Evolutionary conservation across 2,888 invertebrate genomes (phyloP).

Genomic region (Dexiosoma caninum): DNA sequence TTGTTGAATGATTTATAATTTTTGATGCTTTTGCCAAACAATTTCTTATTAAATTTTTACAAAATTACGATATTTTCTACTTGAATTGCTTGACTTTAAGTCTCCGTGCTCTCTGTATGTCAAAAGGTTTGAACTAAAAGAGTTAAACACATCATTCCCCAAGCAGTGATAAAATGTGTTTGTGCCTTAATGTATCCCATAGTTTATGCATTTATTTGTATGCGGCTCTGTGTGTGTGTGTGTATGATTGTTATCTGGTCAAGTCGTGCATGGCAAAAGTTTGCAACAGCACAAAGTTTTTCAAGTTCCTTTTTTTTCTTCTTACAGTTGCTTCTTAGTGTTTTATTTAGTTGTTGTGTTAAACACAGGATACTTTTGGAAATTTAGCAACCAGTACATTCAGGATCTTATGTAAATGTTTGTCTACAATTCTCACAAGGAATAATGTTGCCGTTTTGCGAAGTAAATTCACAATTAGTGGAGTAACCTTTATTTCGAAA

Average conservation of each 20-base stretch:
- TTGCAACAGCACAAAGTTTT: conserved; percentile 46
- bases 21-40: conserved; percentile 42
- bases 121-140: conserved; percentile 57
- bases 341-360: conserved; percentile 31
- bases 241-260: conserved; percentile 32
- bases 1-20: conserved; percentile 51
- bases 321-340: conserved; percentile 8
- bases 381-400: conserved; percentile 20
- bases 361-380: conserved; percentile 11
- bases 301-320: conserved; percentile 23
- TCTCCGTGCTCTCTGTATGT: conserved; percentile 41
- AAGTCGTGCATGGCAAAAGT: conserved; percentile 58
- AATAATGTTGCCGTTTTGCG: neutral
- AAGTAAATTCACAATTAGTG: neutral
- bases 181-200: neutral
- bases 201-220: neutral
- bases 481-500: too few relatives aligned
- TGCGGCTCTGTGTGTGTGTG: neutral
- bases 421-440: conserved; percentile 2
- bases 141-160: conserved; percentile 45
- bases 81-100: conserved; percentile 48
- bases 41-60: conserved; percentile 52
- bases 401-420: conserved; percentile 25
- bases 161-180: neutral
- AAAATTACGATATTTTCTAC: conserved; percentile 60